phyloP scores from a whole-genome alignment of 2,888 invertebrate genomes.

The Sarcophaga subvicina region DNA sequence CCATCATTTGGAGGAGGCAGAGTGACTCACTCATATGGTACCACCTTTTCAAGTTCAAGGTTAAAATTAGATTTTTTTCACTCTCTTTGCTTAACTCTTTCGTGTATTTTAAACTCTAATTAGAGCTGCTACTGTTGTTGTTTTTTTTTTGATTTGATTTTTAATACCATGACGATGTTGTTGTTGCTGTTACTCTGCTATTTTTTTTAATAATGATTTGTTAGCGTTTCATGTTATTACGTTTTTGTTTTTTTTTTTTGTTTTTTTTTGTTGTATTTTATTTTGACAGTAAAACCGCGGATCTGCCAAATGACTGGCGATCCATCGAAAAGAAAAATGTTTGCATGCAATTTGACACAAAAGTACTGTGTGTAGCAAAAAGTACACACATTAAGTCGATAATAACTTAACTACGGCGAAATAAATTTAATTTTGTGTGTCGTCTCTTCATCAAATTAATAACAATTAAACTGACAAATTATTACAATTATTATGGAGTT shows the following conservation, averaged over 20 bases:
- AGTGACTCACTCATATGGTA: background rate
- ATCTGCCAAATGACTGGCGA: background rate
- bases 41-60: constrained; percentile 57
- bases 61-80: constrained; percentile 35
- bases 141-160: constrained; percentile 3
- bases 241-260: background rate
- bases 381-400: background rate
- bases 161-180: background rate
- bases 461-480: no score
- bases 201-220: background rate
- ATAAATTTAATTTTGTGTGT: no score
- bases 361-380: background rate
- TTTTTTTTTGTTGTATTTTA: background rate
- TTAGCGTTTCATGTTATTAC: constrained; percentile 41
- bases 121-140: constrained; percentile 48
- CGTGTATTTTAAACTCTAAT: constrained; percentile 47
- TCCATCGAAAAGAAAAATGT: background rate
- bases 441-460: no score
- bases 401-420: background rate
- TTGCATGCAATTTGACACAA: background rate
- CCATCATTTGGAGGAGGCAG: no score
- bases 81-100: background rate
- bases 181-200: constrained; percentile 29
- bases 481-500: no score
- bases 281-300: constrained; percentile 16